These are phyloP conservation scores for Gobionotothen gibberifrons DNA, from an alignment of 2,797 vertebrate species.

Conservation along the genomic window DNA sequence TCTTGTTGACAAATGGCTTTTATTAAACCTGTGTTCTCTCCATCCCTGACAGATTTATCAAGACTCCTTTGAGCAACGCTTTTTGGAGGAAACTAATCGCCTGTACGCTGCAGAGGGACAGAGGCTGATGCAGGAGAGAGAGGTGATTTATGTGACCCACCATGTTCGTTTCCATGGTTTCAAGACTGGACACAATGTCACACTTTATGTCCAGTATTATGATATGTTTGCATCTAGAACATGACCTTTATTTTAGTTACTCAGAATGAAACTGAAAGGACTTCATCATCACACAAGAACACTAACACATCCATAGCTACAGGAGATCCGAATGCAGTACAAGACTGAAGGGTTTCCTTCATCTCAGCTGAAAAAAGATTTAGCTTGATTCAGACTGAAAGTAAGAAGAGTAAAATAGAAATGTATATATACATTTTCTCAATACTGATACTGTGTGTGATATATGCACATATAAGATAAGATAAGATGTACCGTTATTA, in stretches of 20 bases:
- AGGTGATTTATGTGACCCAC: constrained; percentile 85
- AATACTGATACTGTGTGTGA: no score
- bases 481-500: no score
- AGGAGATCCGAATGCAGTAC: background rate
- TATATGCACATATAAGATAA: no score
- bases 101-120: constrained; percentile 98
- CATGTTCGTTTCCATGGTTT: background rate
- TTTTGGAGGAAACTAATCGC: constrained; percentile 98
- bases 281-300: background rate
- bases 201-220: background rate
- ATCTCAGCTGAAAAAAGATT: background rate
- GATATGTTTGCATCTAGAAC: background rate
- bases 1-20: constrained; percentile 55
- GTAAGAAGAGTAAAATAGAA: no score
- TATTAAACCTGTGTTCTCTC: constrained; percentile 55
- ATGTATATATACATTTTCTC: no score
- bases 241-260: background rate
- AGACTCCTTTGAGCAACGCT: constrained; percentile 97
- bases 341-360: background rate
- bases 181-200: background rate
- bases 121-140: constrained; percentile 98
- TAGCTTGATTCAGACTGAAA: background rate
- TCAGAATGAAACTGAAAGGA: background rate
- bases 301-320: background rate
- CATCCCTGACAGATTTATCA: constrained; percentile 92